phyloP scores from a whole-genome alignment of 2,113 vertebrate species.

The Seriola quinqueradiata region DNA sequence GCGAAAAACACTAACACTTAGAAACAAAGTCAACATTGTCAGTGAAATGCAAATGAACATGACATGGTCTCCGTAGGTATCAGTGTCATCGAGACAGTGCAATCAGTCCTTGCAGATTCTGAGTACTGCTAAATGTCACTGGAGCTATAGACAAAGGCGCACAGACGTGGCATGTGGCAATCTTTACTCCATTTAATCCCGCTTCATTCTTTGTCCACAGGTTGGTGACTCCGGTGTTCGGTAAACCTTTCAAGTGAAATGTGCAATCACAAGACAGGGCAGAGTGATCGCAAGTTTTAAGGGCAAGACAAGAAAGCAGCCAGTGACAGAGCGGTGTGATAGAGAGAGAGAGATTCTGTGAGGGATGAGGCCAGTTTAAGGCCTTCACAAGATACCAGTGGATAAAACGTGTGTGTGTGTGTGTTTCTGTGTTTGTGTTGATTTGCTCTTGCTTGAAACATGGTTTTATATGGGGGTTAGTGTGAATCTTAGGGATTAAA shows the following conservation, averaged over 20 bases:
- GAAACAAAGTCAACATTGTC: conserved; percentile 12
- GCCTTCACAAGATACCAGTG: conserved; percentile 9
- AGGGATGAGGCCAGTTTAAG: conserved; percentile 12
- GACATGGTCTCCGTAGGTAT: neutral
- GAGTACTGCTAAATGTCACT: neutral
- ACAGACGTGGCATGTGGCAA: neutral
- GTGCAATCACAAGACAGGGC: conserved; percentile 30
- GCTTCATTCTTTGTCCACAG: conserved; percentile 12
- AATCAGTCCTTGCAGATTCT: neutral
- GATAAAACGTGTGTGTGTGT: neutral
- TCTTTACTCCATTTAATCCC: conserved; percentile 33
- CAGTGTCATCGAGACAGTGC: neutral
- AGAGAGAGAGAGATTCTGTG: conserved; percentile 10
- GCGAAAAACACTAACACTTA: neutral
- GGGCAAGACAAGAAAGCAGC: conserved; percentile 23
- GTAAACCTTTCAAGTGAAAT: conserved; percentile 35
- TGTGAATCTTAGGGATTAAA: neutral
- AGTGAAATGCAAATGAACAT: conserved; percentile 10
- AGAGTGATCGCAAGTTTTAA: conserved; percentile 19
- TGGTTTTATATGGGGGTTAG: neutral
- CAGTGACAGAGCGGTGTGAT: conserved; percentile 5
- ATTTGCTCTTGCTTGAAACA: conserved; percentile 8
- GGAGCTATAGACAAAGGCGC: neutral
- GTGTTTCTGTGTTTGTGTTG: conserved; percentile 1
- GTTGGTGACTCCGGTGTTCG: conserved; percentile 27